phyloP scores from a whole-genome alignment of 2,113 vertebrate genomes.

The Procavia capensis region DNA sequence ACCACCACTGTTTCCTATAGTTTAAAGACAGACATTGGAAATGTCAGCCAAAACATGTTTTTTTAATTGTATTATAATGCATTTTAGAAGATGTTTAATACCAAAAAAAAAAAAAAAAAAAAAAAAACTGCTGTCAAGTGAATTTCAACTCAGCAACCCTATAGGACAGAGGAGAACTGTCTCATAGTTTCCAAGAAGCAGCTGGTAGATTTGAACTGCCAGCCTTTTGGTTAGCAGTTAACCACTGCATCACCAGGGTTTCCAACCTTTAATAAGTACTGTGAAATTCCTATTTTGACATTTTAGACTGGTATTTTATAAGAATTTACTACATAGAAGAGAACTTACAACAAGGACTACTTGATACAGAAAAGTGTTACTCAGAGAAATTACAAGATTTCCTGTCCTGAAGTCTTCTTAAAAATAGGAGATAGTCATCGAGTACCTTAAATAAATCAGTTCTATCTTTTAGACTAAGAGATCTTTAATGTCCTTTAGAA shows the following conservation, averaged over 20 bases:
- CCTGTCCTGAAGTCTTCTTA: slow-evolving; percentile 4
- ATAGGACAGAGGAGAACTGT: no score
- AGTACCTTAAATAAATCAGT: slow-evolving; percentile 35
- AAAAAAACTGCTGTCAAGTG: no score
- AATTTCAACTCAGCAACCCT: no score
- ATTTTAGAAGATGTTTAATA: background rate
- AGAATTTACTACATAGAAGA: slow-evolving; percentile 22
- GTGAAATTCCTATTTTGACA: slow-evolving; percentile 53
- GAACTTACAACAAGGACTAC: slow-evolving; percentile 16
- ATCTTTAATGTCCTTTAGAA: slow-evolving; percentile 28
- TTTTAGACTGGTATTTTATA: slow-evolving; percentile 30
- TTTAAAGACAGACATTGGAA: slow-evolving; percentile 25
- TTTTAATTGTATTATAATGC: slow-evolving; percentile 36
- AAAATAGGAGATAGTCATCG: slow-evolving; percentile 47
- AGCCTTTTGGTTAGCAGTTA: no score
- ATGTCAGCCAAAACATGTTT: background rate
- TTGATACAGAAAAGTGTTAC: slow-evolving; percentile 9
- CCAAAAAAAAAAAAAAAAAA: no score
- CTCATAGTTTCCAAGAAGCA: no score
- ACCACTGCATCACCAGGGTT: no score
- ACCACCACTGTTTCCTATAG: no score
- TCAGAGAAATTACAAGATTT: slow-evolving; percentile 40
- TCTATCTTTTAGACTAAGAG: slow-evolving; percentile 8
- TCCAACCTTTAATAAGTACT: background rate
- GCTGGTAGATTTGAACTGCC: no score